A percentile compares a stretch with the other conserved stretches of the same genome.
phyloP scores from a whole-genome alignment of 1,140 invertebrate genomes.

The Drosophila ogumai region DNA sequence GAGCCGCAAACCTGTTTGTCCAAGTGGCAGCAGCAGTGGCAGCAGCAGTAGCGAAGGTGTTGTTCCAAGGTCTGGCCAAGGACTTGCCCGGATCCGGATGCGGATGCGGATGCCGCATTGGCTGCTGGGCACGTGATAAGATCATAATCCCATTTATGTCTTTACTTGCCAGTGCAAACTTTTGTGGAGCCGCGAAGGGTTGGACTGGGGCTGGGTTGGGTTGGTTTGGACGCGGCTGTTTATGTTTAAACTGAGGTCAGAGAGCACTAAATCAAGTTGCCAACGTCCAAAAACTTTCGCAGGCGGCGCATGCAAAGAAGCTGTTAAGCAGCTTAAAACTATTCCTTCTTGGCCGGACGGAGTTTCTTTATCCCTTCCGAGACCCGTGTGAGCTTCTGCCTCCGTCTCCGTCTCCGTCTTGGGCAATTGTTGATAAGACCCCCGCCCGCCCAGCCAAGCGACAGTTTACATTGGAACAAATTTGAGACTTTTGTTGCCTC shows the following conservation, averaged over 20 bases:
- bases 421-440: conserved; percentile 80
- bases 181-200: conserved; percentile 37
- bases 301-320: conserved; percentile 58
- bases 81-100: background rate
- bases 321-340: conserved; percentile 84
- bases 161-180: conserved; percentile 76
- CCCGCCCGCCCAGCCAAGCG: conserved; percentile 71
- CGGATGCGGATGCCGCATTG: background rate
- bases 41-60: conserved; percentile 59
- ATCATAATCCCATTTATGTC: conserved; percentile 85
- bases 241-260: conserved; percentile 85
- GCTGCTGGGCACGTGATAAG: conserved; percentile 79
- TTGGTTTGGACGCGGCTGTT: conserved; percentile 67
- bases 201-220: conserved; percentile 16
- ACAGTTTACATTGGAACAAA: conserved; percentile 82
- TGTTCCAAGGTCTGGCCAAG: conserved; percentile 68
- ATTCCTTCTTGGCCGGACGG: conserved; percentile 41
- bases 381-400: background rate
- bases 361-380: conserved; percentile 6
- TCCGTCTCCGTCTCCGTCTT: conserved; percentile 49
- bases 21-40: conserved; percentile 40
- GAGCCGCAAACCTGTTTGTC: conserved; percentile 81
- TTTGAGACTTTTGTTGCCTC: conserved; percentile 81
- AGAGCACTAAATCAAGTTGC: conserved; percentile 85
- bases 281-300: conserved; percentile 58